phyloP scores from a whole-genome alignment of 2,797 vertebrate species.

The Clarias fuscus region DNA sequence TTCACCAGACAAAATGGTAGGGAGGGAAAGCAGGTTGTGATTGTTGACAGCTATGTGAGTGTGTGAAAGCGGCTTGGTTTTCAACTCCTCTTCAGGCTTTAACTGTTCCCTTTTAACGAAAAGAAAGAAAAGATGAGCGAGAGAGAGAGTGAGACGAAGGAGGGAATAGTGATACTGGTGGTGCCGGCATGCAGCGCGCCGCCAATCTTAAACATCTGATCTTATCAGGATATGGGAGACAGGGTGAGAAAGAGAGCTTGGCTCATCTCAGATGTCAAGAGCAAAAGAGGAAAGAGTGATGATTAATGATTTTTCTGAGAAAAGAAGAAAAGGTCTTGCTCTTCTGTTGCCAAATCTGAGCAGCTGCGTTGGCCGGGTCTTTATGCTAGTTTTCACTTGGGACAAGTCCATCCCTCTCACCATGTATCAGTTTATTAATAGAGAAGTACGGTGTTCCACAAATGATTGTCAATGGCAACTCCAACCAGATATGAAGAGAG shows the following conservation, averaged over 20 bases:
- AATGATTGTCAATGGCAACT: neutral
- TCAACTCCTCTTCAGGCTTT: constrained; percentile 70
- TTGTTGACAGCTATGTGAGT: constrained; percentile 45
- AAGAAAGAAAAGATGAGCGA: constrained; percentile 48
- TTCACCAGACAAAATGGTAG: constrained; percentile 67
- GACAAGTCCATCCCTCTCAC: neutral
- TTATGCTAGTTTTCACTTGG: constrained; percentile 25
- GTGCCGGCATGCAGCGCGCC: constrained; percentile 57
- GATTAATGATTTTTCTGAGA: constrained; percentile 34
- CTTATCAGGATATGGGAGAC: constrained; percentile 63
- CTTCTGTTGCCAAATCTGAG: constrained; percentile 11
- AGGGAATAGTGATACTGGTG: constrained; percentile 49
- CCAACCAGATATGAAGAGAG: no score
- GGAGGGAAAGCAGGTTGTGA: constrained; percentile 52
- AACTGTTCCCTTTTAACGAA: constrained; percentile 68
- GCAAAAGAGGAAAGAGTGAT: constrained; percentile 22
- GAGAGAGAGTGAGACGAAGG: constrained; percentile 32
- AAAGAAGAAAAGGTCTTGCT: constrained; percentile 18
- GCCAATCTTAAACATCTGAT: constrained; percentile 65
- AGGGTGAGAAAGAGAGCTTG: constrained; percentile 63
- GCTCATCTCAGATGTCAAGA: constrained; percentile 31
- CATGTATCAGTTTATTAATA: constrained; percentile 20
- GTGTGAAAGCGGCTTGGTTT: constrained; percentile 61
- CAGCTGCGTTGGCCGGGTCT: neutral
- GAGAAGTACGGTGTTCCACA: neutral